A percentile compares a stretch with the other conserved stretches of the same genome.
These are phyloP conservation scores for Psilopsiagon aurifrons DNA, from an alignment of 2,113 vertebrate species.

Conservation along the genomic window DNA sequence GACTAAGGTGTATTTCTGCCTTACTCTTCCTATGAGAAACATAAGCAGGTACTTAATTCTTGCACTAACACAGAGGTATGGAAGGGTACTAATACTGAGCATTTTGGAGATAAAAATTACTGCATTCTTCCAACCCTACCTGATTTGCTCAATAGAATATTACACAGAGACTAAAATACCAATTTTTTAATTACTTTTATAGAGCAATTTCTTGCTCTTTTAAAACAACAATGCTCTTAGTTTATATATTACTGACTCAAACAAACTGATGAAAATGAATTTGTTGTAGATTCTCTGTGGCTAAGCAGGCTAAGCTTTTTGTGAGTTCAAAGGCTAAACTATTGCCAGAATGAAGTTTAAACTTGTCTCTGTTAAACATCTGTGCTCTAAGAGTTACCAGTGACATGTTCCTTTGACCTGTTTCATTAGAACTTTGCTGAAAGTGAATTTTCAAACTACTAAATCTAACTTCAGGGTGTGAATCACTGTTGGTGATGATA, in stretches of 20 bases:
- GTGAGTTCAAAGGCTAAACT: constrained; percentile 11
- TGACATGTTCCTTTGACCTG: constrained; percentile 69
- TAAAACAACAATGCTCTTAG: neutral
- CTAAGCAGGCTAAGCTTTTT: neutral
- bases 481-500: constrained; percentile 74
- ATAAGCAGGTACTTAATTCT: neutral
- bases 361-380: constrained; percentile 74
- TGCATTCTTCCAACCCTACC: neutral
- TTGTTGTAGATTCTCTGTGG: neutral
- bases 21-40: neutral
- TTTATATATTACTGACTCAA: neutral
- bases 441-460: constrained; percentile 62
- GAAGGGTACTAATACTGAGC: neutral
- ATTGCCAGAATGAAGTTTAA: constrained; percentile 42
- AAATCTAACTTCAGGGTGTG: constrained; percentile 75
- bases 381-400: constrained; percentile 65
- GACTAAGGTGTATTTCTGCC: neutral
- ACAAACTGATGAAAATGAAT: neutral
- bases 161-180: neutral
- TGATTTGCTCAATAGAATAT: neutral
- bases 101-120: neutral
- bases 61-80: neutral
- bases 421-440: constrained; percentile 73
- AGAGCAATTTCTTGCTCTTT: neutral
- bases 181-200: neutral